These are phyloP conservation scores for Zapus hudsonius DNA, from an alignment of 2,113 vertebrate genomes.

Conservation along the genomic window DNA sequence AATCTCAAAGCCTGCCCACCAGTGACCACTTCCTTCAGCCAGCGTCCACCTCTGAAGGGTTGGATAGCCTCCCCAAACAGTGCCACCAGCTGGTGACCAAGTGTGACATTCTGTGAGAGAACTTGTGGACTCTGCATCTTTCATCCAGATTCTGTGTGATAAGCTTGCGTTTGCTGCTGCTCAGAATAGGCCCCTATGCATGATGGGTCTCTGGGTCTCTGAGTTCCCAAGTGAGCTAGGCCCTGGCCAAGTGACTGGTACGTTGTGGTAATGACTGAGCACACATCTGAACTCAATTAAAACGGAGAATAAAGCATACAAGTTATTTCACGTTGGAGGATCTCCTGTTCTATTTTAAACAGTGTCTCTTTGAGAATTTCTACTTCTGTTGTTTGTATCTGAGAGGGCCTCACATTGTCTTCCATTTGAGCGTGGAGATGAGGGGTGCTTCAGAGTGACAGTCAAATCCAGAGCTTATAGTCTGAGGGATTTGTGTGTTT, in stretches of 20 bases:
- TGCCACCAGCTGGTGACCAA: not conserved
- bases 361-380: not conserved
- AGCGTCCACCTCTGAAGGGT: not conserved
- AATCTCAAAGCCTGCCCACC: not conserved
- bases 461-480: not conserved
- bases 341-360: not conserved
- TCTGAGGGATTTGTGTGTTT: not conserved
- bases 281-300: conserved; percentile 36
- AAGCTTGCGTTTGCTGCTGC: not conserved
- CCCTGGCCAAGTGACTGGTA: not conserved
- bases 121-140: not conserved
- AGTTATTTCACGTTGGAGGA: not conserved
- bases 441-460: not conserved
- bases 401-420: not conserved
- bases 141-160: too few relatives aligned
- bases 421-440: not conserved
- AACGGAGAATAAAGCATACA: not conserved
- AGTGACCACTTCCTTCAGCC: not conserved
- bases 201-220: not conserved
- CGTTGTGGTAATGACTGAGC: not conserved
- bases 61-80: not conserved
- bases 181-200: not conserved
- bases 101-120: not conserved
- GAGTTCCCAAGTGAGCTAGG: not conserved
- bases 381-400: not conserved